These are phyloP conservation scores for Panonychus citri DNA, from an alignment of 1,140 invertebrate species.

Conservation along the genomic window DNA sequence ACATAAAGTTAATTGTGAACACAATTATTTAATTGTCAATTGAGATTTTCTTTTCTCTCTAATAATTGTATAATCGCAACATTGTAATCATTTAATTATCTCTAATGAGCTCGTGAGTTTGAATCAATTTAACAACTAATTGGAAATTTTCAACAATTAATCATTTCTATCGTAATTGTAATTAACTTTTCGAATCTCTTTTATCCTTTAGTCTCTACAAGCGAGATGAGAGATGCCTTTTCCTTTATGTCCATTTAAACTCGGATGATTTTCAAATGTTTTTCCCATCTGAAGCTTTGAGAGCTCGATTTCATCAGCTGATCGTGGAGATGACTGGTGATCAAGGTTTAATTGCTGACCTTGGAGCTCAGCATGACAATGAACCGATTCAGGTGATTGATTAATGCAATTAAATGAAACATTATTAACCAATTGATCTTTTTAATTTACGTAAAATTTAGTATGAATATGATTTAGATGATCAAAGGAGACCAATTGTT, in stretches of 20 bases:
- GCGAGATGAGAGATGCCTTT: conserved; percentile 77
- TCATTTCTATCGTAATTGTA: background rate
- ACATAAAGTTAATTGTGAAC: too few relatives aligned
- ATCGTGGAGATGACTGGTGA: conserved; percentile 53
- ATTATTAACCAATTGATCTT: too few relatives aligned
- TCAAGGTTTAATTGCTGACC: conserved; percentile 39
- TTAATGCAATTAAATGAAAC: too few relatives aligned
- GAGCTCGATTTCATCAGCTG: conserved; percentile 47
- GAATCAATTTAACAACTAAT: too few relatives aligned
- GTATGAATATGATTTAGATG: conserved; percentile 92
- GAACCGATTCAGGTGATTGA: too few relatives aligned
- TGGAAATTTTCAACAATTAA: too few relatives aligned
- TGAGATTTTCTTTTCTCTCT: too few relatives aligned
- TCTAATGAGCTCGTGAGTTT: too few relatives aligned
- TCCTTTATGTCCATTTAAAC: conserved; percentile 91
- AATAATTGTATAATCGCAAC: too few relatives aligned
- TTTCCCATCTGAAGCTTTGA: conserved; percentile 62
- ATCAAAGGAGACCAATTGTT: conserved; percentile 57
- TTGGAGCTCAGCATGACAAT: conserved; percentile 42
- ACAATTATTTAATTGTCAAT: too few relatives aligned
- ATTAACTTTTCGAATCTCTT: background rate
- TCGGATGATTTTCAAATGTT: conserved; percentile 98
- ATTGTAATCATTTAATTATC: too few relatives aligned
- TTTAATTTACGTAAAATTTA: conserved; percentile 20
- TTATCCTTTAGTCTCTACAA: conserved; percentile 53